Evolutionary conservation across 2,888 invertebrate genomes (phyloP).

Genomic region (Xanthostigma xanthostigma): DNA sequence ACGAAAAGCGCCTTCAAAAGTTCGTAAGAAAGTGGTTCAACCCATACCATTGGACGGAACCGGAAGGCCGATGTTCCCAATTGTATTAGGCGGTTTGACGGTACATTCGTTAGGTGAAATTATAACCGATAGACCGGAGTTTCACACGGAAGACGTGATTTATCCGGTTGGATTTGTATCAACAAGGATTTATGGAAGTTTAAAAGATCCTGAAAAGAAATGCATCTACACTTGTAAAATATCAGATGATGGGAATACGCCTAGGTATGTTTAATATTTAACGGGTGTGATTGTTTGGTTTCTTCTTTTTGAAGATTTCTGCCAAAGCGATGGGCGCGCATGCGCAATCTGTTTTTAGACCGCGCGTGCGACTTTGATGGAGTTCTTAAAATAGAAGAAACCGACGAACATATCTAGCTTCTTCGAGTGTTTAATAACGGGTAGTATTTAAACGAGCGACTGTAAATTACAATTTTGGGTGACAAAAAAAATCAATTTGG

Average conservation of each 20-base stretch:
- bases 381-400: too few relatives aligned
- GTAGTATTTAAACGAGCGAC: too few relatives aligned
- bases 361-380: too few relatives aligned
- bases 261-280: slow-evolving; percentile 34
- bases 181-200: slow-evolving; percentile 57
- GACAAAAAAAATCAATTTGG: too few relatives aligned
- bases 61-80: slow-evolving; percentile 58
- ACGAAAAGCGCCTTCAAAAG: slow-evolving; percentile 19
- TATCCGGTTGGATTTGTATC: slow-evolving; percentile 67
- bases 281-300: background rate
- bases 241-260: slow-evolving; percentile 51
- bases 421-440: too few relatives aligned
- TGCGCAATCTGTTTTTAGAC: too few relatives aligned
- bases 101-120: slow-evolving; percentile 66
- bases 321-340: too few relatives aligned
- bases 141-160: slow-evolving; percentile 55
- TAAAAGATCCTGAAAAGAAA: slow-evolving; percentile 49
- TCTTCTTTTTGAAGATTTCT: background rate
- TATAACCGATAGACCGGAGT: slow-evolving; percentile 46
- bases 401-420: too few relatives aligned
- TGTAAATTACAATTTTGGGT: too few relatives aligned
- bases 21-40: slow-evolving; percentile 34
- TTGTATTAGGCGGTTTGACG: slow-evolving; percentile 51
- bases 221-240: slow-evolving; percentile 71
- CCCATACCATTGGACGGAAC: slow-evolving; percentile 48